Evolutionary conservation across 1,140 invertebrate species (phyloP).

Genomic region (Anagrus nilaparvatae): DNA sequence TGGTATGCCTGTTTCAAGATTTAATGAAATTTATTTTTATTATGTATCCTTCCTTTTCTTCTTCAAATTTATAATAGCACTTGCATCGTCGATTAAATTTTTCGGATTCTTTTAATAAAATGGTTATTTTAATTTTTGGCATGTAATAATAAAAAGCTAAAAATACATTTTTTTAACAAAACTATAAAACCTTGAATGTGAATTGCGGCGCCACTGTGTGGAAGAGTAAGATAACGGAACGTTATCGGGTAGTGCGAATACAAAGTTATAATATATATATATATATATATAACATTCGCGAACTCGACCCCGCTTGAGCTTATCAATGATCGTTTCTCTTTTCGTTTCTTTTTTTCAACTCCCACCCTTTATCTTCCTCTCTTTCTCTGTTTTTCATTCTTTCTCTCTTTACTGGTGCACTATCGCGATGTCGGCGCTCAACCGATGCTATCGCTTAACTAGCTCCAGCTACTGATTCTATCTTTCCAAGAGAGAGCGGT

Average conservation of each 20-base stretch:
- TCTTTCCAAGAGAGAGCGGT: too few relatives aligned
- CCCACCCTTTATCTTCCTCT: constrained; percentile 7
- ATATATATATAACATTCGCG: too few relatives aligned
- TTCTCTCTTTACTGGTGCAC: constrained; percentile 14
- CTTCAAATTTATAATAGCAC: too few relatives aligned
- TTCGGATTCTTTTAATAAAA: too few relatives aligned
- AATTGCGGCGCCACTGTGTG: constrained; percentile 44
- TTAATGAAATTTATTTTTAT: too few relatives aligned
- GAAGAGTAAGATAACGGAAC: constrained; percentile 41
- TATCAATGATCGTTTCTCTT: constrained; percentile 37
- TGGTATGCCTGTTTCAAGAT: too few relatives aligned
- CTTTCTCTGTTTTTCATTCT: constrained; percentile 8
- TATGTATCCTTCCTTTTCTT: too few relatives aligned
- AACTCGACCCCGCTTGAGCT: constrained; percentile 34
- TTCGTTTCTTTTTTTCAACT: constrained; percentile 14
- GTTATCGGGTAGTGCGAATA: constrained; percentile 28
- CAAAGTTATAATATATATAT: too few relatives aligned
- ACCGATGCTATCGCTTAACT: constrained; percentile 42
- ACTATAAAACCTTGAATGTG: constrained; percentile 37
- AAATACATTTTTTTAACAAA: constrained; percentile 18
- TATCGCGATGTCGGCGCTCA: constrained; percentile 29
- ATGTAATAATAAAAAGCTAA: constrained; percentile 19
- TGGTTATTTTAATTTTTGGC: constrained; percentile 14
- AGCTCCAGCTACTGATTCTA: constrained; percentile 45
- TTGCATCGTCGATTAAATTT: too few relatives aligned